Percentiles rank a stretch among this genome's conserved stretches.
Evolutionary conservation across 2,888 invertebrate genomes (phyloP).

Genomic region (Dasypogon diadema): DNA sequence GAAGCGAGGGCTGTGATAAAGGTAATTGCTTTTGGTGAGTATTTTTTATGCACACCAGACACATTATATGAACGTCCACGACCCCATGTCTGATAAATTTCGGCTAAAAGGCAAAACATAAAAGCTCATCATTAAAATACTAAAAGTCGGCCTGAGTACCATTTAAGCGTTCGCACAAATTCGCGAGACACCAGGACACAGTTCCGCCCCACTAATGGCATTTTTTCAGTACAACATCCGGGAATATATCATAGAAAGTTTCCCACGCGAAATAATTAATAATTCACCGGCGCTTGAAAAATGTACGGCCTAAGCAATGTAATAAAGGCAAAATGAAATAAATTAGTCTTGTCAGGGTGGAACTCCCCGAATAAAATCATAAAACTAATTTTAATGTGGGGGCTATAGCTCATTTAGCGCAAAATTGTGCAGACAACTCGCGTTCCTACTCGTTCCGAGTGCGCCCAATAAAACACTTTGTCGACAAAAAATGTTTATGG

Average conservation of each 20-base stretch:
- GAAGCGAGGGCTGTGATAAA: slow-evolving; percentile 47
- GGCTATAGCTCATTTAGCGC: slow-evolving; percentile 37
- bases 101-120: slow-evolving; percentile 28
- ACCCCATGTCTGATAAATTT: slow-evolving; percentile 14
- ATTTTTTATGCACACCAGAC: slow-evolving; percentile 45
- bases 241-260: slow-evolving; percentile 5
- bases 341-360: slow-evolving; percentile 53
- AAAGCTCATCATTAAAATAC: slow-evolving; percentile 41
- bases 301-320: slow-evolving; percentile 14
- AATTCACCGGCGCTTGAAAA: slow-evolving; percentile 1
- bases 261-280: slow-evolving; percentile 30
- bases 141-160: slow-evolving; percentile 20
- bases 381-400: slow-evolving; percentile 51
- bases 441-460: slow-evolving; percentile 3
- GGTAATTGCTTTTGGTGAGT: slow-evolving; percentile 49
- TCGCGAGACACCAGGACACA: not conserved
- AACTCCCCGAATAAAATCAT: slow-evolving; percentile 47
- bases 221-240: slow-evolving; percentile 16
- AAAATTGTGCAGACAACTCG: slow-evolving; percentile 35
- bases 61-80: slow-evolving; percentile 14
- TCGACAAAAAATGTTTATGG: slow-evolving; percentile 52
- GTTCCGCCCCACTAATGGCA: slow-evolving; percentile 15
- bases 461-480: slow-evolving; percentile 53
- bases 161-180: slow-evolving; percentile 3
- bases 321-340: slow-evolving; percentile 37